Percentiles rank a stretch among this genome's conserved stretches.
phyloP scores from a whole-genome alignment of 2,113 vertebrate genomes.

The Cochlearius cochlearius region DNA sequence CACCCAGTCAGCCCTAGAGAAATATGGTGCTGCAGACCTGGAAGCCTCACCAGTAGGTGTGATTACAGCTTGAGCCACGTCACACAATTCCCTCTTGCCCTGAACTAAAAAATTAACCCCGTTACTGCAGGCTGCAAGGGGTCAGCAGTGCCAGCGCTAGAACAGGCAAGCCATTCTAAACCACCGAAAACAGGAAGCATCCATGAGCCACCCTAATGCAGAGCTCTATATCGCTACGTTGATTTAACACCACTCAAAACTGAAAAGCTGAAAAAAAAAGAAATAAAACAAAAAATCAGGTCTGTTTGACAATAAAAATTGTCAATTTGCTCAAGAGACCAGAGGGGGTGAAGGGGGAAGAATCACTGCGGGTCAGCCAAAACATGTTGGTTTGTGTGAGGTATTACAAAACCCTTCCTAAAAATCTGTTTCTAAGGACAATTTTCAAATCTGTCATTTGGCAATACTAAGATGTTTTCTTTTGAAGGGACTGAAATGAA shows the following conservation, averaged over 20 bases:
- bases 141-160: background rate
- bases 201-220: background rate
- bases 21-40: background rate
- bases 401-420: background rate
- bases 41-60: background rate
- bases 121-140: background rate
- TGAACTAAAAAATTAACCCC: conserved; percentile 20
- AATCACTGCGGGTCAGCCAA: background rate
- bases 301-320: background rate
- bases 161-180: background rate
- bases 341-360: background rate
- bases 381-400: background rate
- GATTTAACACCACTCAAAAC: background rate
- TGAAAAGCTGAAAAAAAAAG: background rate
- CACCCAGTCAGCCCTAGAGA: background rate
- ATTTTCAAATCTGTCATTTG: background rate
- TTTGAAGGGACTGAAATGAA: background rate
- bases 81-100: background rate
- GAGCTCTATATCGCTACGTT: background rate
- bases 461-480: background rate
- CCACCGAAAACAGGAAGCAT: background rate
- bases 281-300: background rate
- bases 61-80: background rate
- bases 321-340: background rate
- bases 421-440: background rate